Conservation (phyloP, 2,888 invertebrate genomes). For the Cephalotes varians region DNA sequence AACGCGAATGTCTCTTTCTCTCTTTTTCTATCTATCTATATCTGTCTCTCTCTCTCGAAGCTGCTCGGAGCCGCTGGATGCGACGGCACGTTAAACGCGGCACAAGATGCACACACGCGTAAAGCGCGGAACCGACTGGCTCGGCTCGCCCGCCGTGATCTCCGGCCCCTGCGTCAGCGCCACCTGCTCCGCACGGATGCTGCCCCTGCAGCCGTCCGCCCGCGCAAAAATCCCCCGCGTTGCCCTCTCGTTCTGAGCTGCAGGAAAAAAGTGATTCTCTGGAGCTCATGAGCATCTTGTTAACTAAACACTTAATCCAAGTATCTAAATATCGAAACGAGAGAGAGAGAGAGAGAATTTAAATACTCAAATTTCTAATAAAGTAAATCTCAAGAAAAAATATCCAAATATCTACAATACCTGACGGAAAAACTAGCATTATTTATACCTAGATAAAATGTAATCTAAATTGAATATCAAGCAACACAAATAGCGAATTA, state of each 20-base stretch:
- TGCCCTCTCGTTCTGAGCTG: neutral
- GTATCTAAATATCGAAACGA: neutral
- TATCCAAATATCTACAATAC: neutral
- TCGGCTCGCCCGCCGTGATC: conserved; percentile 55
- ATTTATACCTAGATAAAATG: neutral
- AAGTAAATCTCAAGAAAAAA: neutral
- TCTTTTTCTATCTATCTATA: neutral
- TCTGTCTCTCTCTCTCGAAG: neutral
- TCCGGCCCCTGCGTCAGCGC: conserved; percentile 64
- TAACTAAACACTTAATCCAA: neutral
- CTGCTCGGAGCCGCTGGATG: neutral
- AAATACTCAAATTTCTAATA: neutral
- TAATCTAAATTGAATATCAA: neutral
- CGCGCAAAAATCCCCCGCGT: conserved; percentile 26
- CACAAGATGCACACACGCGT: conserved; percentile 74
- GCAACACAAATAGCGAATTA: neutral
- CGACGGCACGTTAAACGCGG: neutral
- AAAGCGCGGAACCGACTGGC: conserved; percentile 78
- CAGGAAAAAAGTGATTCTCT: neutral
- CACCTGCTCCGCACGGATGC: conserved; percentile 65
- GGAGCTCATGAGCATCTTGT: neutral
- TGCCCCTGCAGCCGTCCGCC: conserved; percentile 45
- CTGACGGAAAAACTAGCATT: neutral
- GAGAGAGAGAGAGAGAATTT: neutral
- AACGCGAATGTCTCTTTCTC: neutral